These are phyloP conservation scores for Pycnomerus fuliginosus DNA, from an alignment of 2,888 invertebrate species.

Conservation along the genomic window DNA sequence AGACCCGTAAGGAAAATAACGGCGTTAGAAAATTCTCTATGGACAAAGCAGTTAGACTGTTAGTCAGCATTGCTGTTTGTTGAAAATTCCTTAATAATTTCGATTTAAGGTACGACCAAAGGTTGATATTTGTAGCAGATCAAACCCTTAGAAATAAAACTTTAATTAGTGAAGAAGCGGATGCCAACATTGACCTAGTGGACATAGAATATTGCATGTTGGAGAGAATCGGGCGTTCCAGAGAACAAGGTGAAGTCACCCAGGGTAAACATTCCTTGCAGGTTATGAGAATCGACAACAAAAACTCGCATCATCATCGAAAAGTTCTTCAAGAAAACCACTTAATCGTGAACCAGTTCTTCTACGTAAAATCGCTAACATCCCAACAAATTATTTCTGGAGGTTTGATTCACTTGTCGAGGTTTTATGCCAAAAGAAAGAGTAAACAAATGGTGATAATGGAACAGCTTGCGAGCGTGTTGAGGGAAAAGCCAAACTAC, in stretches of 20 bases:
- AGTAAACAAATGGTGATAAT: conserved; percentile 57
- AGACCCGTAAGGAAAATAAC: conserved; percentile 56
- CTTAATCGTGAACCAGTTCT: conserved; percentile 63
- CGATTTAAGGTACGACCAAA: conserved; percentile 61
- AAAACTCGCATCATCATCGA: conserved; percentile 63
- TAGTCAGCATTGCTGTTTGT: background rate
- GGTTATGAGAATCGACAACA: conserved; percentile 60
- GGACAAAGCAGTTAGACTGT: conserved; percentile 55
- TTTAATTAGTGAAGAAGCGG: conserved; percentile 57
- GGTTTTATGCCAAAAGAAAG: conserved; percentile 62
- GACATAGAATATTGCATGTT: conserved; percentile 67
- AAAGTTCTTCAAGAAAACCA: conserved; percentile 61
- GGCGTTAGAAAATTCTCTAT: conserved; percentile 51
- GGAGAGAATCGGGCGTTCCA: conserved; percentile 71
- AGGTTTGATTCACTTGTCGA: conserved; percentile 61
- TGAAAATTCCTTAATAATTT: background rate
- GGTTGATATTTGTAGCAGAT: conserved; percentile 69
- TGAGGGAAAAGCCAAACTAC: conserved; percentile 58
- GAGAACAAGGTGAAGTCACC: conserved; percentile 69
- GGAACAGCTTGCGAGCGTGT: conserved; percentile 57
- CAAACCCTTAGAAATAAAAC: conserved; percentile 61
- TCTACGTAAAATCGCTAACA: conserved; percentile 54
- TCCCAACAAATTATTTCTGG: conserved; percentile 51
- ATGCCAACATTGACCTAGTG: conserved; percentile 55
- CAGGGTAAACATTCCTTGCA: conserved; percentile 62